These are phyloP conservation scores for Ceratina japonica DNA, from an alignment of 1,140 invertebrate species.

Conservation along the genomic window DNA sequence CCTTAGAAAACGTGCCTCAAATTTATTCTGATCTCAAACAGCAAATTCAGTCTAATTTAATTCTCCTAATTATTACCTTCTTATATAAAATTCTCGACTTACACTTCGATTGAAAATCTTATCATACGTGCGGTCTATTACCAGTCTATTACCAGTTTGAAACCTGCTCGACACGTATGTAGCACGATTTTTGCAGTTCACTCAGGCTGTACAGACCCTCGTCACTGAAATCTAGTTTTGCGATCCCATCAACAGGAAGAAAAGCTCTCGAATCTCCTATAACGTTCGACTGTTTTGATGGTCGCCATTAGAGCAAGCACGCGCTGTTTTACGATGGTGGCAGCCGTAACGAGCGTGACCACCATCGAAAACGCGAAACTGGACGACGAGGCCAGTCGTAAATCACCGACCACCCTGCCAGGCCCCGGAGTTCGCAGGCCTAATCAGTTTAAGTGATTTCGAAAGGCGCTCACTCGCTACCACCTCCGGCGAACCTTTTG, in stretches of 20 bases:
- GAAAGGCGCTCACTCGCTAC: slow-evolving; percentile 55
- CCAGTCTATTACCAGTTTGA: too few species aligned
- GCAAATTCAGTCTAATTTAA: too few species aligned
- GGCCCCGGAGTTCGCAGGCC: slow-evolving; percentile 44
- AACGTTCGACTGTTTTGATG: background rate
- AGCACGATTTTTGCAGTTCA: too few species aligned
- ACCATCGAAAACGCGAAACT: slow-evolving; percentile 66
- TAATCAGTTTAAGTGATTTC: slow-evolving; percentile 73
- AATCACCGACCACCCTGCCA: slow-evolving; percentile 63
- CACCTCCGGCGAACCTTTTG: slow-evolving; percentile 39
- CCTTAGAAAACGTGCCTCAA: too few species aligned
- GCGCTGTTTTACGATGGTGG: slow-evolving; percentile 58
- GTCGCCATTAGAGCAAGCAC: slow-evolving; percentile 35
- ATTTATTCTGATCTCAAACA: too few species aligned
- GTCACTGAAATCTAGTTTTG: background rate
- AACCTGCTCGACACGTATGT: too few species aligned
- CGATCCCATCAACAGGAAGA: background rate
- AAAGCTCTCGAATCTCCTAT: background rate
- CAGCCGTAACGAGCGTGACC: slow-evolving; percentile 56
- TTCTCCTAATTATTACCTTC: too few species aligned
- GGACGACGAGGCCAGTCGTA: slow-evolving; percentile 47
- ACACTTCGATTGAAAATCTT: too few species aligned
- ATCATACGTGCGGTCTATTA: too few species aligned
- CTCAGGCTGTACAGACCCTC: too few species aligned
- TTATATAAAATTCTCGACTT: too few species aligned